phyloP scores from a whole-genome alignment of 2,113 vertebrate genomes.

The Rattus rattus region DNA sequence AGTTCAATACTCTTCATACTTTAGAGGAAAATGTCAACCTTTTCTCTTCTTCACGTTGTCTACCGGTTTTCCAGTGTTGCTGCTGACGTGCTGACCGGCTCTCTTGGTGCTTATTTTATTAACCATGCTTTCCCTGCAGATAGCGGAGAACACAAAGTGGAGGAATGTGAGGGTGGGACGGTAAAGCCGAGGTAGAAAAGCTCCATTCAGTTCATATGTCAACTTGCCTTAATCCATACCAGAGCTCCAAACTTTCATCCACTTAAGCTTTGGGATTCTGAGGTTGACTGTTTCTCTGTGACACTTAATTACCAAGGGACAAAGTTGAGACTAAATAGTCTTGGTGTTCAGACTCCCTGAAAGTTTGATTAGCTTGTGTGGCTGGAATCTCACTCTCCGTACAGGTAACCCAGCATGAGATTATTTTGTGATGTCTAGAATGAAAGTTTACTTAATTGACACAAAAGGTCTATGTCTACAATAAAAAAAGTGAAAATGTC shows the following conservation, averaged over 20 bases:
- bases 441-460: not conserved
- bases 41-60: conserved; percentile 8
- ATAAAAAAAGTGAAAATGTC: not conserved
- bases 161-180: rapidly evolving
- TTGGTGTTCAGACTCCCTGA: not conserved
- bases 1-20: not conserved
- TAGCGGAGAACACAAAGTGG: not conserved
- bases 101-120: not conserved
- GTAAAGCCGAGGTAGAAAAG: not conserved
- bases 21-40: conserved; percentile 12
- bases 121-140: not conserved
- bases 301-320: not conserved
- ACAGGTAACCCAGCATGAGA: not conserved
- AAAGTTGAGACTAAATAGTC: not conserved
- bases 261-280: not conserved
- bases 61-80: not conserved
- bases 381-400: not conserved
- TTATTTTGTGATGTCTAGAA: not conserved
- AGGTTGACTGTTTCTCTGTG: not conserved
- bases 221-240: not conserved
- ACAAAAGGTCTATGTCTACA: not conserved
- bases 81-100: not conserved
- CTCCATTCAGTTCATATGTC: not conserved
- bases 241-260: not conserved
- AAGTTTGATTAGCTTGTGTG: not conserved